These are phyloP conservation scores for Yponomeuta sedellus DNA, from an alignment of 2,888 invertebrate genomes.

Conservation along the genomic window DNA sequence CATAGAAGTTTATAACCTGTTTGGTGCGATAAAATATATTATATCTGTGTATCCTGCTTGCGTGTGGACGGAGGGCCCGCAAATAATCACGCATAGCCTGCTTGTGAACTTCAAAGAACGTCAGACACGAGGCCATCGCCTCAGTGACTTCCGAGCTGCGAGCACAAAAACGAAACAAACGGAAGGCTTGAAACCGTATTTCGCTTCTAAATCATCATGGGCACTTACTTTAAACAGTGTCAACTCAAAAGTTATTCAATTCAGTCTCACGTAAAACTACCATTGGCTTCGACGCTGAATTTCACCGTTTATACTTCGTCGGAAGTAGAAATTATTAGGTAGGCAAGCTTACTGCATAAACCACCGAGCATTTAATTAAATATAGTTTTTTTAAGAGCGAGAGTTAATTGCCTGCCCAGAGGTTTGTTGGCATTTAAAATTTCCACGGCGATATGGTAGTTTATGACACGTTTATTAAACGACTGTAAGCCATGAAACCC, in stretches of 20 bases:
- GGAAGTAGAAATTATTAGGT: background rate
- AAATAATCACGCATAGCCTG: slow-evolving; percentile 24
- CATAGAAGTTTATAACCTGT: too few species aligned
- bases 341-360: background rate
- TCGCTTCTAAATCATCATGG: background rate
- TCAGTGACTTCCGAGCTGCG: slow-evolving; percentile 22
- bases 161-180: background rate
- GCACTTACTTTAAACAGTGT: too few species aligned
- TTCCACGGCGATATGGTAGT: background rate
- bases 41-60: background rate
- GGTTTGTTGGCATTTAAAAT: background rate
- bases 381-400: slow-evolving; percentile 6
- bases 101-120: slow-evolving; percentile 38
- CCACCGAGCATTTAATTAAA: slow-evolving; percentile 2
- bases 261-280: too few species aligned
- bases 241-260: too few species aligned
- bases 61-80: background rate
- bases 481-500: background rate
- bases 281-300: too few species aligned
- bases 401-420: slow-evolving; percentile 2
- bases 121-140: slow-evolving; percentile 28
- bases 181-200: background rate
- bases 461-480: background rate
- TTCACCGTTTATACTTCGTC: too few species aligned
- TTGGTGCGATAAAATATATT: background rate